A percentile compares a stretch with the other conserved stretches of the same genome.
Conservation (phyloP, 2,888 invertebrate genomes). For the Acrocera orbiculus region DNA sequence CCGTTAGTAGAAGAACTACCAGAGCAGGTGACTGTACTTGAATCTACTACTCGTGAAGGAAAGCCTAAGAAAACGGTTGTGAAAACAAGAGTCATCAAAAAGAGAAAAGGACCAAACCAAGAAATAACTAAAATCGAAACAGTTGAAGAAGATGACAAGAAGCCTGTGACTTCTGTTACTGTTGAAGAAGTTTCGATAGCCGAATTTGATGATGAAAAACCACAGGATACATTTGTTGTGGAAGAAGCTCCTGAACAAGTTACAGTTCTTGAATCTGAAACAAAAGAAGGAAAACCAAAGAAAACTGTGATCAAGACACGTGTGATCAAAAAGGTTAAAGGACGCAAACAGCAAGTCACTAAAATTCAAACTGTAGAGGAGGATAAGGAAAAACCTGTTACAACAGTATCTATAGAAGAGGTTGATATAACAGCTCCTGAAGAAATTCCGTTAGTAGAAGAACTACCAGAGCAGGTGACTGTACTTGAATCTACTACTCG, state of each 20-base stretch:
- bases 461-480: slow-evolving; percentile 22
- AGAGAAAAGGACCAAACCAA: slow-evolving; percentile 17
- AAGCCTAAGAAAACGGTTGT: slow-evolving; percentile 15
- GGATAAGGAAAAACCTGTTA: slow-evolving; percentile 25
- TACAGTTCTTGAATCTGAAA: slow-evolving; percentile 12
- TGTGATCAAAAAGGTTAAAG: slow-evolving; percentile 10
- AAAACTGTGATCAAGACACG: slow-evolving; percentile 17
- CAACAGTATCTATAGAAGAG: slow-evolving; percentile 17
- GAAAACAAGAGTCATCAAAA: slow-evolving; percentile 18
- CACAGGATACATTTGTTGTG: slow-evolving; percentile 15
- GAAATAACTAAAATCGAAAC: slow-evolving; percentile 29
- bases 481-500: slow-evolving; percentile 28
- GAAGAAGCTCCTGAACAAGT: slow-evolving; percentile 21
- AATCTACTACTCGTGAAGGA: slow-evolving; percentile 18
- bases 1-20: slow-evolving; percentile 22
- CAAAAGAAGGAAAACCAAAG: slow-evolving; percentile 19
- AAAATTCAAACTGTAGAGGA: slow-evolving; percentile 25
- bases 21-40: slow-evolving; percentile 20
- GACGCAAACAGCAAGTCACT: slow-evolving; percentile 23
- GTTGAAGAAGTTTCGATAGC: slow-evolving; percentile 19
- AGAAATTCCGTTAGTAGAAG: slow-evolving; percentile 3
- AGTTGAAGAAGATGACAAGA: slow-evolving; percentile 23
- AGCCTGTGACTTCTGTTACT: slow-evolving; percentile 19
- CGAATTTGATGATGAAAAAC: slow-evolving; percentile 11
- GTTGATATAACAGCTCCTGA: slow-evolving; percentile 15